Evolutionary conservation across 2,888 invertebrate genomes (phyloP), one percentile per base, ranked within the genome.

Genomic region (Aphelenchoides bicaudatus): DNA sequence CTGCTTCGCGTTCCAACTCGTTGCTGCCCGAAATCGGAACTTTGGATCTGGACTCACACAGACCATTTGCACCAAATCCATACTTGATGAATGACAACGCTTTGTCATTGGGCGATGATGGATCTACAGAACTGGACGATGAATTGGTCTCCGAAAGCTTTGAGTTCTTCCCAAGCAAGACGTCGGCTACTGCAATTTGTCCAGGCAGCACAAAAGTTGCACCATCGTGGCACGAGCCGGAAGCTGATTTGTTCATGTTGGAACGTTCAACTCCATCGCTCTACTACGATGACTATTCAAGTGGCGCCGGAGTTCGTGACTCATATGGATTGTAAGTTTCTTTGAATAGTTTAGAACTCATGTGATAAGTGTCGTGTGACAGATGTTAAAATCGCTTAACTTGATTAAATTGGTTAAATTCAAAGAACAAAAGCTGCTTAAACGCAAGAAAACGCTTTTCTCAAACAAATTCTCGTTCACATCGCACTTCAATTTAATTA

Each of bases 221-320:
- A 16, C 52, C 52, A 10, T 51, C 52, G 13, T 51, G 52, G 52
- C 52, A 39, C 34, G 52, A 51, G 2, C 8, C 52, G 37, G 52
- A 51, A 28, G 38, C 52, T 39, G 52, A 51, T 29, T 29, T 51
- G 10, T 51, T 38, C 52, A 27, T 51, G 38, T 13, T 51, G 52
- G 52, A 51, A 29, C 37, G 52, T 10, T 51, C 52, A 8, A n/a
- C n/a, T n/a, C 43, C 16, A 43, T 39, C 37, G 1, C 52, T 37
- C 52, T 51, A 51, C 38, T 51, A 51, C 38, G 52, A 51, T 23
- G 52, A 51, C 8, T 51, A 34, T 3, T 28, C 10, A 6, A 21
- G 19, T 25, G 39, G 23, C 10, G 49, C 16, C 25, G 27, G 19
- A 16, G 49, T 31, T 2, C 19, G 49, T 3, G 49, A 48, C 13